Base-by-base conservation (phyloP, 2,113 vertebrate species). In the Rhinolophus sinicus region DNA sequence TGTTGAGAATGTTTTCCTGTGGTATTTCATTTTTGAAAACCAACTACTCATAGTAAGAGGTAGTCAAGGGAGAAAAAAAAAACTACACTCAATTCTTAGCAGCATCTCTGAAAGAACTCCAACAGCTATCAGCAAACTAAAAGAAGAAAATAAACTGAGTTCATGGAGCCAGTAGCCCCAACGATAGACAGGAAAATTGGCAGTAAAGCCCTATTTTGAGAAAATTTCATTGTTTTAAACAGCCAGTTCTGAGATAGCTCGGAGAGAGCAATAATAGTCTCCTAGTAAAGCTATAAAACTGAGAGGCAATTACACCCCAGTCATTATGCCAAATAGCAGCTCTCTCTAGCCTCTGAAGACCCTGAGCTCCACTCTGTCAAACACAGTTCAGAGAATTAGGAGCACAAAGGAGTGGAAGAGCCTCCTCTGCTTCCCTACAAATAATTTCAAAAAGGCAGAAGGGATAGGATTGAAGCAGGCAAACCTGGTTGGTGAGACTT, bases 181-280 rank as follows among this genome's bases (percentile, higher is more conserved):
- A 56, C 64, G 89, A 81, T 78, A 90, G 58, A 96, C 75, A 84
- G 60, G 16, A 85, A 95, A 97, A 92, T 90, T 78, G 12, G 95
- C 60, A 95, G 54, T 95, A 72, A 95, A 92, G 75, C 22, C 26
- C 15, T 65, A 58, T 93, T 95, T 92, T 92, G 89, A 92, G 62
- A 94, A 80, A 94, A 90, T 78, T 69, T 93, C 28, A 54, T 96
- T 93, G 72, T 88, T 93, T 93, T 92, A 86, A 97, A 78, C 15
- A 97, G 65, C 21, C 5, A 1, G 35, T 73, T 93, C 15, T 60
- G n/a, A 82, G 82, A 82, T 11, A 70, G 38, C 73, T 84, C 30
- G 52, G 58, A 94, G 82, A 91, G 14, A 24, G 58, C 14, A 78
- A 19, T 82, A 52, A 94, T 52, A 54, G 12, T 86, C 62, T 93